Base-by-base conservation (phyloP, 2,797 vertebrate species). In the Cyprinodon diabolis region DNA sequence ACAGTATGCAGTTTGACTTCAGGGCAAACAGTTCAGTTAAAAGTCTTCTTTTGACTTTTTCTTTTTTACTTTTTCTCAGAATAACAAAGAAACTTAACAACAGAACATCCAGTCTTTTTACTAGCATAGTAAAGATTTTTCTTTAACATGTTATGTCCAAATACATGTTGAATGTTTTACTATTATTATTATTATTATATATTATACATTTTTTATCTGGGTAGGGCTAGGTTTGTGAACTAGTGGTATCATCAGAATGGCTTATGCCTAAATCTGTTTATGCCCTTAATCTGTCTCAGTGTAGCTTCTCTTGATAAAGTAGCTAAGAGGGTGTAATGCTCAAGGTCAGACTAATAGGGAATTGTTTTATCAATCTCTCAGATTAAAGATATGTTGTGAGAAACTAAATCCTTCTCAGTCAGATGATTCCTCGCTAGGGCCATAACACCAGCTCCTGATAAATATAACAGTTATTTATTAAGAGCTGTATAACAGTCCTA, bases 281-380 rank as follows among this genome's bases (percentile, higher is more conserved):
- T 47, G 40, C 45, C 55, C 56, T 67, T 73, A 85, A 88, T 86
- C 80, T 78, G 73, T 45, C 11, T 71, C 51, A 47, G 68, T 78
- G 69, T 74, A 83, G 60, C 77, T 77, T 76, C 66, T 76, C 56
- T 76, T 21, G 66, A 60, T 68, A 82, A 73, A 84, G 51, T 77
- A 66, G 66, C 71, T 78, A 74, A 86, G 75, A 69, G 40, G 68
- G 79, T 86, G 74, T 90, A 77, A 11, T 10, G 19, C 67, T 86
- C 68, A 71, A 25, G 63, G 83, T 65, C 70, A 65, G 25, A 55
- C 66, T 85, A 71, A 84, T 85, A 84, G 82, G 69, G 78, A 85
- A 77, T 54, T 72, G 71, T 71, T 71, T 10, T 84, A 87, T 85
- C 86, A 89, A 54, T 88, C 88, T 83, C 76, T 62, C 15, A 62